Base-by-base conservation (phyloP, 2,113 vertebrate genomes). In the Heliornis fulica region DNA sequence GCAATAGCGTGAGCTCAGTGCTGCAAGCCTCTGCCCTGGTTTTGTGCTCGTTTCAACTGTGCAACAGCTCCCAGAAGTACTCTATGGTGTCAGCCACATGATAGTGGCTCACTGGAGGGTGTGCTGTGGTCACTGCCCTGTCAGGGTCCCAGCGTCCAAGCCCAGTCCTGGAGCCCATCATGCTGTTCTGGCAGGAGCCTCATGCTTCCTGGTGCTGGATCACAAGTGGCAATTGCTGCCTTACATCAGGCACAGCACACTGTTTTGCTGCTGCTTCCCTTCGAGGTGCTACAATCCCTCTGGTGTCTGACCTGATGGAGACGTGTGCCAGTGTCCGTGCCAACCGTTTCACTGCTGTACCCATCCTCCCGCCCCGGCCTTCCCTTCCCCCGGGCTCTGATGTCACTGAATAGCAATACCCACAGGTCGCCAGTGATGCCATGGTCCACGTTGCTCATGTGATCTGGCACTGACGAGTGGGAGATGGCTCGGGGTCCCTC, bases 211-310 rank as follows among this genome's bases (percentile, higher is more conserved):
- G 1, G 90, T 2, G 2, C 85, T 70, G 94, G 90, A 46, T 90
- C 80, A 20, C 68, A 59, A 43, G 36, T 29, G 61, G 87, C 40
- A 1, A 63, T 65, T 1, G 15, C 91, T 82, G 96, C 95, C 96
- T 97, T 96, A 96, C 91, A 40, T 69, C 79, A 45, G 89, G 90
- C 94, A 40, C 94, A 75, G 84, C 92, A 82, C 81, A 7, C 1
- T 4, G 77, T 46, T 81, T 79, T 91, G 92, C 94, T 94, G 91
- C 92, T 85, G 94, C 77, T 95, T 94, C 74, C 64, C 80, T 76
- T 46, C 1, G 31, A 96, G 96, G 96, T 97, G 96, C 96, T 97
- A 96, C 87, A 50, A 34, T 9, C 76, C 45, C 69, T 87, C 40
- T 1, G 0, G 82, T 6, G 7, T 90, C 77, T 71, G 94, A 76